Base-by-base conservation (phyloP, 2,797 vertebrate genomes). In the Pogonophryne albipinna region DNA sequence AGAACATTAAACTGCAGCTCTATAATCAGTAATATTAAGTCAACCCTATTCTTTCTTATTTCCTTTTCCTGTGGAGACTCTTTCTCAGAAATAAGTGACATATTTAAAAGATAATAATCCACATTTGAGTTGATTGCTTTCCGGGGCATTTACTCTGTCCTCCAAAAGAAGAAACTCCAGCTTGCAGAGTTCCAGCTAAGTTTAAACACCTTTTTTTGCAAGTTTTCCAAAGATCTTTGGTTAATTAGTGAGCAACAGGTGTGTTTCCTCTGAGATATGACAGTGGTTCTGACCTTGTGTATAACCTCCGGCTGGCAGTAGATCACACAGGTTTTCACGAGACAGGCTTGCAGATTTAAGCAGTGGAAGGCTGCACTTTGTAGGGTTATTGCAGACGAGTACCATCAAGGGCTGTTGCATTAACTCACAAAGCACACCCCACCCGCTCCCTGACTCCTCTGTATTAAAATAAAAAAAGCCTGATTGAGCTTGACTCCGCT, bases 71-170 rank as follows among this genome's bases (percentile, higher is more conserved):
- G 17, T 74, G 1, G 34, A 63, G 67, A 76, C 17, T 58, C 27
- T 68, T 66, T 55, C n/a, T 38, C 14, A 55, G 20, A 53, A 53
- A 46, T 19, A 20, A 60, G 12, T 74, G 47, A 87, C 61, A 60
- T 23, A 64, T 69, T 69, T 72, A 3, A 7, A 27, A 38, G 46
- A 41, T 13, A 16, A 20, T 68, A 46, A 76, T 62, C 17, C 17
- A 42, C 50, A 69, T 12, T 56, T 51, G 50, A 55, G 52, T 81
- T 75, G 79, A 73, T 63, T 79, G 73, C 76, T 71, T 79, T 62
- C 52, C 52, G 74, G 53, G 65, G 8, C 67, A 38, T 79, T 56
- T 79, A n/a, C 71, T 75, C 68, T 7, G 75, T 59, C 17, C 16
- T 27, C 68, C 56, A 0, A 55, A 63, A 53, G 49, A 58, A 59